Evolutionary conservation across 2,797 vertebrate species (phyloP).

Genomic region (Pelochelys cantorii): DNA sequence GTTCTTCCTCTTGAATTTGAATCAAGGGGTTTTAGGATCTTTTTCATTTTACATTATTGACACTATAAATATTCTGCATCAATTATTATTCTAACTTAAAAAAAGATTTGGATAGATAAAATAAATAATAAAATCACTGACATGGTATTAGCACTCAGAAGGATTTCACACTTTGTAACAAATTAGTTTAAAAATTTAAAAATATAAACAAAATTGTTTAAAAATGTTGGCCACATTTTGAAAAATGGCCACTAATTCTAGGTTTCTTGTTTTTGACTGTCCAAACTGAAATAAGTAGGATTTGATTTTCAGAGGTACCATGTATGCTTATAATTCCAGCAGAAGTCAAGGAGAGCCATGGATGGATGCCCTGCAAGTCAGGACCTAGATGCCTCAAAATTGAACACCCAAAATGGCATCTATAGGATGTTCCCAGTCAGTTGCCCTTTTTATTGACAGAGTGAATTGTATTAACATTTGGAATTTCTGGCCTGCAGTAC

Average conservation of each 20-base stretch:
- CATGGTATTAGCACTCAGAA: neutral
- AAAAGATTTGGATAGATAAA: neutral
- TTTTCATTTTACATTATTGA: neutral
- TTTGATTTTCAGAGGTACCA: neutral
- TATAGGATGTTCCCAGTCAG: too few species aligned
- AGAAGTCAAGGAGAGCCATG: neutral
- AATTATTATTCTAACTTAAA: neutral
- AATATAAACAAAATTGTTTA: neutral
- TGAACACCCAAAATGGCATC: neutral
- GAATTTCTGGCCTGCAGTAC: too few species aligned
- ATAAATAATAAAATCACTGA: slow-evolving; percentile 3
- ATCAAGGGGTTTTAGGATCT: neutral
- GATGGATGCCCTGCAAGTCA: neutral
- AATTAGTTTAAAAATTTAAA: neutral
- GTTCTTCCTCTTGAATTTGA: neutral
- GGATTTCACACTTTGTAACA: neutral
- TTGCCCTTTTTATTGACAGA: too few species aligned
- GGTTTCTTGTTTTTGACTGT: neutral
- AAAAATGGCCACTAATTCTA: neutral
- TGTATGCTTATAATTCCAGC: neutral
- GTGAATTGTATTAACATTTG: too few species aligned
- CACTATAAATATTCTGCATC: neutral
- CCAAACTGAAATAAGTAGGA: neutral
- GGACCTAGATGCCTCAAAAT: neutral
- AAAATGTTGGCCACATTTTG: neutral